Conservation (phyloP, 2,113 vertebrate genomes). For the Python bivittatus region DNA sequence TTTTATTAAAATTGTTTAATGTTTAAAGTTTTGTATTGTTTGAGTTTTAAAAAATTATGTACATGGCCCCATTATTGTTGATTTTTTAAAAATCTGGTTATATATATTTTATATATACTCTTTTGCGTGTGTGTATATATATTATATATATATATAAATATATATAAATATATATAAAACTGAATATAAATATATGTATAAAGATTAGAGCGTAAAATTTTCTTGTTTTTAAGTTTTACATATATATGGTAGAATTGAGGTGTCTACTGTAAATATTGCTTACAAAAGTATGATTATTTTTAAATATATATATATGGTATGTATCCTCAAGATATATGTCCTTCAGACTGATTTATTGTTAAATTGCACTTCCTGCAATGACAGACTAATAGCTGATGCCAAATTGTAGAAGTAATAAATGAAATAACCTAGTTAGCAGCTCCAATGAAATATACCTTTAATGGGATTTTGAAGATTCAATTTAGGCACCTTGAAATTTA, state of each 20-base stretch:
- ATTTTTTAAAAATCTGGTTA: conserved; percentile 80
- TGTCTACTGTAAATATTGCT: conserved; percentile 87
- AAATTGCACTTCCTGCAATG: conserved; percentile 81
- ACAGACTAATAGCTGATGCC: conserved; percentile 79
- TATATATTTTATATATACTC: conserved; percentile 88
- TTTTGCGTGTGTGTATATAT: conserved; percentile 64
- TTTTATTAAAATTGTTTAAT: conserved; percentile 93
- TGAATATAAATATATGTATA: conserved; percentile 82
- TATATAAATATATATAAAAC: conserved; percentile 81
- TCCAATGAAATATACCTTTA: conserved; percentile 55
- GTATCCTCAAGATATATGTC: conserved; percentile 81
- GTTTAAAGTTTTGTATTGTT: conserved; percentile 94
- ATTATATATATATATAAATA: conserved; percentile 71
- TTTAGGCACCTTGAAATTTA: conserved; percentile 44
- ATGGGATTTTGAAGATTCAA: conserved; percentile 60
- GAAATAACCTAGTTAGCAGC: conserved; percentile 62
- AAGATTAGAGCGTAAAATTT: conserved; percentile 82
- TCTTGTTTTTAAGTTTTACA: conserved; percentile 83
- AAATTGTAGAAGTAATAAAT: conserved; percentile 75
- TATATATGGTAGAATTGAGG: conserved; percentile 82
- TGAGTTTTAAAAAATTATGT: conserved; percentile 86
- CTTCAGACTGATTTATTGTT: conserved; percentile 83
- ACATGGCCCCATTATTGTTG: conserved; percentile 83
- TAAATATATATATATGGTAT: conserved; percentile 83
- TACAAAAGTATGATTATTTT: conserved; percentile 85